Base-by-base conservation (phyloP, 2,113 vertebrate genomes). In the Melanerpes aurifrons region DNA sequence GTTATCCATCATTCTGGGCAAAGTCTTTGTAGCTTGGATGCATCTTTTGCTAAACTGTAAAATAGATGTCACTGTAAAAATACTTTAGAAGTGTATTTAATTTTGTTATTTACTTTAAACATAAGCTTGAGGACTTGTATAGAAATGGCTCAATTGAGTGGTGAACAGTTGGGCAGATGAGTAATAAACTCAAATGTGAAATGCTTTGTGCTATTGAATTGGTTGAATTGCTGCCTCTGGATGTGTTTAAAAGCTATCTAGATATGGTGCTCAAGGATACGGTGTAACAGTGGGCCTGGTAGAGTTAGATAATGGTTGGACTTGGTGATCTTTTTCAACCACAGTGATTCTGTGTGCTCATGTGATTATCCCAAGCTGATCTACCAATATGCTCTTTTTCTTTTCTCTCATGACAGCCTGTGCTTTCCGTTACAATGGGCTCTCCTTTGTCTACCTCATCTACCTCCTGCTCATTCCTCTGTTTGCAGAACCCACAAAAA, bases 391-490 rank as follows among this genome's bases (percentile, higher is more conserved):
- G 0, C 58, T 86, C 8, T 89, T 50, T 68, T 53, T 82, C 50
- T 32, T 96, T 66, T 89, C 81, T 93, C 43, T 93, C 59, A 31
- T 82, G 77, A 11, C 98, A 99, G 99, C 99, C 63, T 99, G 99
- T 96, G 97, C 99, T 82, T 99, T 99, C 98, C 98, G 99, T 97
- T 99, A 99, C 98, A 99, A 99, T 97, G 98, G 98, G 83, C 98
- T 99, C 90, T 99, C 99, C 96, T 98, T 99, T 69, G 98, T 99
- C 98, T 99, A 99, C 99, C 99, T 99, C 98, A 98, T 99, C 97
- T 99, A 98, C 96, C 99, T 99, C 97, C 98, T 99, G 96, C 99
- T 99, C 92, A 98, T 99, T 94, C 99, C 99, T 63, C 98, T 99
- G 76, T 99, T 99, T 93, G 97, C 99, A 24, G 99, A 99, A 97